A percentile compares a stretch with the other conserved stretches of the same genome.
Conservation (phyloP, 2,888 invertebrate genomes). For the Creontiades dilutus region DNA sequence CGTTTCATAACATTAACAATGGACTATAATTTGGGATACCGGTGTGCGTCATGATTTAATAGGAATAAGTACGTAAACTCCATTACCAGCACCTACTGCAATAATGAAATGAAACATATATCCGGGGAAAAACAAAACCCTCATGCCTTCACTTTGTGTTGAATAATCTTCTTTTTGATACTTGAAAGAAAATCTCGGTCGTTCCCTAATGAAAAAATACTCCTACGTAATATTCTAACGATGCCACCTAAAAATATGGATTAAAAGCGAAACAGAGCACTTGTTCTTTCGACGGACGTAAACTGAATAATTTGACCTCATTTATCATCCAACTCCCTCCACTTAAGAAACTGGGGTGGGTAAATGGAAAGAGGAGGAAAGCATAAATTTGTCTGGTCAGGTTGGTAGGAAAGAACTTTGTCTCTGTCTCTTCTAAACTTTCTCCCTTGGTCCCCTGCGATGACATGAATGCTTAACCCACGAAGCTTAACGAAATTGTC, state of each 20-base stretch:
- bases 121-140: too few relatives aligned
- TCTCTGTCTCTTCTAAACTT: constrained; percentile 20
- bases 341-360: not conserved
- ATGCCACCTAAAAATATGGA: not conserved
- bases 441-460: not conserved
- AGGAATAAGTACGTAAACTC: too few relatives aligned
- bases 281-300: not conserved
- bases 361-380: constrained; percentile 18
- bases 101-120: too few relatives aligned
- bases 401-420: constrained; percentile 15
- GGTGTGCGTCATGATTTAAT: too few relatives aligned
- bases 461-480: not conserved
- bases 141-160: too few relatives aligned
- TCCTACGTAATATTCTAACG: too few relatives aligned
- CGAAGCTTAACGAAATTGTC: not conserved
- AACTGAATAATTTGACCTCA: constrained; percentile 35
- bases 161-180: too few relatives aligned
- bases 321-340: constrained; percentile 35
- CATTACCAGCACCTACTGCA: too few relatives aligned
- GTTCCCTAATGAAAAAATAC: too few relatives aligned
- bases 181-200: too few relatives aligned
- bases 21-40: too few relatives aligned
- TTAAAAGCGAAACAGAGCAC: not conserved
- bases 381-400: constrained; percentile 36
- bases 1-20: too few relatives aligned